phyloP scores from a whole-genome alignment of 2,888 invertebrate species.

The Miltochrista miniata region DNA sequence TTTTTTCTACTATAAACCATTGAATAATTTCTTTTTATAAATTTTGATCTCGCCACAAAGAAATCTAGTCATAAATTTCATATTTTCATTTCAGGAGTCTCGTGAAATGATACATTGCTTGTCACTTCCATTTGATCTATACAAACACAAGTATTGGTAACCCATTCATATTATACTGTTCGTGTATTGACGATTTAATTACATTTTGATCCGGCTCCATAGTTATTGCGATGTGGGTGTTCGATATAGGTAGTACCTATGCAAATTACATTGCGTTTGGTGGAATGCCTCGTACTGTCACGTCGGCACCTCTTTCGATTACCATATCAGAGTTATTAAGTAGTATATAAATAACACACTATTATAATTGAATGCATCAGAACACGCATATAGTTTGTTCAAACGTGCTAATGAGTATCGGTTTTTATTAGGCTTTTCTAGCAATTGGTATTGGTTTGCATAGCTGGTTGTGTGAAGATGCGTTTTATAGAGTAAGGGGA shows the following conservation, averaged over 20 bases:
- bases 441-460: not conserved
- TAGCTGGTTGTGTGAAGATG: slow-evolving; percentile 2
- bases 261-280: slow-evolving; percentile 56
- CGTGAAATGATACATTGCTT: not conserved
- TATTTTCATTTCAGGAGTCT: not conserved
- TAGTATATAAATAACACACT: slow-evolving; percentile 44
- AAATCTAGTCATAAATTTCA: too few species aligned
- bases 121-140: slow-evolving; percentile 44
- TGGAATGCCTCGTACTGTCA: slow-evolving; percentile 49
- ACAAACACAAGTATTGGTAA: slow-evolving; percentile 58
- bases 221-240: slow-evolving; percentile 80
- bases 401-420: slow-evolving; percentile 12
- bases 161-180: slow-evolving; percentile 66
- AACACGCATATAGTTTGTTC: not conserved
- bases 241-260: slow-evolving; percentile 64
- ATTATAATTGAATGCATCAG: slow-evolving; percentile 29
- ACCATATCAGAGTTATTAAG: slow-evolving; percentile 49
- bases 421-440: slow-evolving; percentile 5
- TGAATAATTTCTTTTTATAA: too few species aligned
- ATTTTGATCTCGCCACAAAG: too few species aligned
- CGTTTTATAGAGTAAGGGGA: not conserved
- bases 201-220: slow-evolving; percentile 76
- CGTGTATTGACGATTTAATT: slow-evolving; percentile 83
- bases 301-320: slow-evolving; percentile 56
- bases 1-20: too few species aligned